Evolutionary conservation across 2,797 vertebrate genomes (phyloP), one percentile per base, ranked within the genome.

Genomic region (Sebastolobus altivelis): DNA sequence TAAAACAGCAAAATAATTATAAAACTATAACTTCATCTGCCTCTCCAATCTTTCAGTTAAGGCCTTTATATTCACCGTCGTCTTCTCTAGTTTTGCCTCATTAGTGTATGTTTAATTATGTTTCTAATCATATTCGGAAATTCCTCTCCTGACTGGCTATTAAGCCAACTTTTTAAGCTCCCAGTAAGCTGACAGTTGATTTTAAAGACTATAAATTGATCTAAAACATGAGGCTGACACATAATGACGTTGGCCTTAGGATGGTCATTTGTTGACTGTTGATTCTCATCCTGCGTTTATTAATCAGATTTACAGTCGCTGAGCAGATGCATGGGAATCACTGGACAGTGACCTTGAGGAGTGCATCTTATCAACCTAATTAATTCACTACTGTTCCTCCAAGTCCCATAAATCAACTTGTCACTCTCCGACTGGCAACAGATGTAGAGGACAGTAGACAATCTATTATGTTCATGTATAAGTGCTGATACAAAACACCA

Each of bases 341-440:
- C 49, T 75, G 80, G 72, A 88, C 84, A 86, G 83, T 90, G 86
- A 92, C 86, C 92, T 93, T 92, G 87, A 90, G 59, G n/a, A 82
- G 75, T 54, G 75, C 77, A 88, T 92, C 77, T 92, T 88, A 81
- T 88, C 77, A 82, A 87, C 70, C 65, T 92, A 87, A 92, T 92
- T 93, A 91, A 91, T 94, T 85, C 61, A 91, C 90, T 86, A 82
- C 81, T 70, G 29, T 75, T 88, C 72, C 87, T 80, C 83, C 75
- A 84, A 88, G 83, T 85, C 76, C 80, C 87, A 93, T 94, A 90
- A 93, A 93, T 95, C 92, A 94, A 79, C 69, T 56, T 90, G 92
- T 90, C 91, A 88, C 29, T 86, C 80, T 83, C 60, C 65, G 77
- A 82, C 77, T 82, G 85, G 68, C 62, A 89, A 78, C 87, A 93